Percentiles rank a stretch among this genome's conserved stretches.
phyloP scores from a whole-genome alignment of 1,140 invertebrate species.

The Drosophila pseudoobscura region DNA sequence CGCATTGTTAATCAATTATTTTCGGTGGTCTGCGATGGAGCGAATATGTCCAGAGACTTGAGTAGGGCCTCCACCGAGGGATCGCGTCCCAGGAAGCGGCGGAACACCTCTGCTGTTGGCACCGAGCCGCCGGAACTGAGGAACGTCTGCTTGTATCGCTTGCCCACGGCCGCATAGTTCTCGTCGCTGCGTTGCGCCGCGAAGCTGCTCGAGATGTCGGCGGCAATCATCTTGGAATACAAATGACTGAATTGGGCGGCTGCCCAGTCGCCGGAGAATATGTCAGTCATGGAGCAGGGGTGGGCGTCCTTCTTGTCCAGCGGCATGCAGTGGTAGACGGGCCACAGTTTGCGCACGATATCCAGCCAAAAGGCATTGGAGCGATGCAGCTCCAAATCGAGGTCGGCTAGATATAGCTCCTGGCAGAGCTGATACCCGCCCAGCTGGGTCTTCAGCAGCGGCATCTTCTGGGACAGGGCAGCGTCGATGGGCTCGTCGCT shows the following conservation, averaged over 20 bases:
- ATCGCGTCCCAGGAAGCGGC: conserved; percentile 95
- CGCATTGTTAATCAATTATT: conserved; percentile 40
- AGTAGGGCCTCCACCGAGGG: conserved; percentile 93
- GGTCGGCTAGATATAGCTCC: conserved; percentile 91
- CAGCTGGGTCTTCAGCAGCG: conserved; percentile 88
- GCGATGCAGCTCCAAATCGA: conserved; percentile 94
- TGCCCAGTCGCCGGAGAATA: conserved; percentile 89
- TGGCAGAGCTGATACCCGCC: conserved; percentile 90
- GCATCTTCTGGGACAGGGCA: conserved; percentile 87
- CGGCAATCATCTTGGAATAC: conserved; percentile 94
- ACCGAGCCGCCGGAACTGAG: conserved; percentile 92
- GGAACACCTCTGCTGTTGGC: conserved; percentile 92
- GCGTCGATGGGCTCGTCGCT: conserved; percentile 89
- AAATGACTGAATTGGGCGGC: conserved; percentile 90
- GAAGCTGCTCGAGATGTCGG: conserved; percentile 94
- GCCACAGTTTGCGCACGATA: conserved; percentile 90
- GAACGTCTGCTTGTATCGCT: conserved; percentile 93
- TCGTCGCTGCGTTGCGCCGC: conserved; percentile 86
- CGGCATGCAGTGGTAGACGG: conserved; percentile 89
- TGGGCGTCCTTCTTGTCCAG: conserved; percentile 90
- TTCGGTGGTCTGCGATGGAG: conserved; percentile 70
- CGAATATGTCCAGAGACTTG: conserved; percentile 81
- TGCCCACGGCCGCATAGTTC: conserved; percentile 85
- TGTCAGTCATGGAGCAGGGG: conserved; percentile 90
- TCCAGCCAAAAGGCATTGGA: conserved; percentile 91